A percentile compares a stretch with the other conserved stretches of the same genome.
phyloP scores from a whole-genome alignment of 1,140 invertebrate species.

The Cydia splendana region DNA sequence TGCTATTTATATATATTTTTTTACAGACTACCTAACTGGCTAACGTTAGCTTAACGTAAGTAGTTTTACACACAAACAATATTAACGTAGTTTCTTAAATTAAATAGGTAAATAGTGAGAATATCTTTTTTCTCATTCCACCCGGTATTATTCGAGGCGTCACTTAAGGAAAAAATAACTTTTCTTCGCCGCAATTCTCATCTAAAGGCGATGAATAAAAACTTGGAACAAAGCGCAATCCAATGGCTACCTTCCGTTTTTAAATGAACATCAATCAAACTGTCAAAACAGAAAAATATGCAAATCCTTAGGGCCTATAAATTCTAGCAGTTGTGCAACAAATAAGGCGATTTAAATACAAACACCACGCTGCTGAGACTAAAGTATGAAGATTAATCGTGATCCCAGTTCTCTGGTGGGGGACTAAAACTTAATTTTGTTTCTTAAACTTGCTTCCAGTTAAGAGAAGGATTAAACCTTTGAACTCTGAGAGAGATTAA shows the following conservation, averaged over 20 bases:
- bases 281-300: constrained; percentile 30
- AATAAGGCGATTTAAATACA: constrained; percentile 38
- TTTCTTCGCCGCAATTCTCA: neutral
- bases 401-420: constrained; percentile 55
- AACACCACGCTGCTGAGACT: constrained; percentile 41
- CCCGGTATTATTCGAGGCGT: neutral
- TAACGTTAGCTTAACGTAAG: too few species aligned
- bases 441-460: constrained; percentile 59
- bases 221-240: neutral
- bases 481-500: constrained; percentile 38
- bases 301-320: constrained; percentile 30
- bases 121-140: too few species aligned
- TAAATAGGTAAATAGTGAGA: too few species aligned
- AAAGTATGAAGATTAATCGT: constrained; percentile 62
- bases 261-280: constrained; percentile 22
- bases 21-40: too few species aligned
- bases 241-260: constrained; percentile 23
- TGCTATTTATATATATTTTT: too few species aligned
- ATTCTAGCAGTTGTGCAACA: constrained; percentile 29
- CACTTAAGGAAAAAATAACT: neutral
- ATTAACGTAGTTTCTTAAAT: too few species aligned
- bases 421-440: constrained; percentile 65
- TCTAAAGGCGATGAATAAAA: constrained; percentile 3
- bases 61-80: too few species aligned
- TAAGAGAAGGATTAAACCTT: constrained; percentile 57